phyloP scores from a whole-genome alignment of 2,888 invertebrate genomes.

The Hybos culiciformis region DNA sequence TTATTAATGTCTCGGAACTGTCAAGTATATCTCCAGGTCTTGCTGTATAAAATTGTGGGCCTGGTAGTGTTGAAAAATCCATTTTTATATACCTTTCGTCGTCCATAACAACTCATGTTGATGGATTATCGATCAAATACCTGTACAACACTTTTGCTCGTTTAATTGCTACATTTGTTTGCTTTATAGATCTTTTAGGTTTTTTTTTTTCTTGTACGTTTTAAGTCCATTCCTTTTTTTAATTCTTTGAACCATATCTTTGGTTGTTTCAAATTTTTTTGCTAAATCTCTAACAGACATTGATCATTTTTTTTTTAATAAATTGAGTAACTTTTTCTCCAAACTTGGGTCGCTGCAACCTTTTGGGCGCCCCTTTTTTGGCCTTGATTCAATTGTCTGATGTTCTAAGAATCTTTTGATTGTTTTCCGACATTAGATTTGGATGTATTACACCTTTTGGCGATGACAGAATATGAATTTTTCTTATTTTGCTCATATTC shows the following conservation, averaged over 20 bases:
- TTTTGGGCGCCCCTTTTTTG: no score
- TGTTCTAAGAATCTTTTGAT: no score
- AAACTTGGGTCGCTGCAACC: no score
- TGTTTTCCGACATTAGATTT: no score
- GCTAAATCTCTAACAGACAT: neutral
- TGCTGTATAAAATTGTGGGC: neutral
- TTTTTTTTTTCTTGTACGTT: neutral
- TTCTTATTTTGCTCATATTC: no score
- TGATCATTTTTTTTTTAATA: neutral
- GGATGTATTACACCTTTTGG: no score
- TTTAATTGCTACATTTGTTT: neutral
- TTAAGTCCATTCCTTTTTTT: neutral
- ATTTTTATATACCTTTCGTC: neutral
- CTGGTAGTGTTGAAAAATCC: neutral
- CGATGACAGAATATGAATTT: no score
- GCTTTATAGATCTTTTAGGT: neutral
- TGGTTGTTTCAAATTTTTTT: neutral
- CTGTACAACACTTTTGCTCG: neutral
- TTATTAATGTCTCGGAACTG: no score
- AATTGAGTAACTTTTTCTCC: no score
- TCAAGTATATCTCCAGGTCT: neutral
- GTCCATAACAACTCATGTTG: neutral
- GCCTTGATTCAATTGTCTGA: no score
- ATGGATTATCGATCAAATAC: neutral
- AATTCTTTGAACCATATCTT: neutral